Base-by-base conservation (phyloP, 2,888 invertebrate species). In the Junonia oenone region DNA sequence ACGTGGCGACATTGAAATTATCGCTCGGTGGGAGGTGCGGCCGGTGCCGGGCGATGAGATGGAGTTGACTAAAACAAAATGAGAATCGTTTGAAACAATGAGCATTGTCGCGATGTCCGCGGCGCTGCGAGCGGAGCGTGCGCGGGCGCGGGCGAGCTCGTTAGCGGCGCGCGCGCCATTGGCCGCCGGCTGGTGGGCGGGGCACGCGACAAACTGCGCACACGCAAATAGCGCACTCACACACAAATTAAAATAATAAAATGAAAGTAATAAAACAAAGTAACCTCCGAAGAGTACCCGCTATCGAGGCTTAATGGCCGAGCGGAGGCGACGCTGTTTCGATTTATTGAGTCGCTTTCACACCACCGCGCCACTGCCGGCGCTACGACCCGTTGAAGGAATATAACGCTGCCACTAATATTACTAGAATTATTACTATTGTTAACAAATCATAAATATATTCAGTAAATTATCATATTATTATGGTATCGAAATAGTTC, bases 171-270 rank as follows among this genome's bases (percentile, higher is more conserved):
- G 68, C 68, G 71, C 71, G 73, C 70, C 66, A 89, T 89, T 89
- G 89, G 72, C 64, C 72, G 69, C 65, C 65, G 71, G 72, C 71
- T 68, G 71, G 71, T 76, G 76, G 73, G 72, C 72, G 76, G 71
- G 73, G 89, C 86, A 81, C 84, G 88, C 82, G 81, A 81, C 85
- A 81, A 83, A 82, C 84, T 83, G 89, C 89, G 89, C 88, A 78
- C 87, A 89, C 89, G 89, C 89, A 89, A 88, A 87, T 88, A 87
- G 85, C 88, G 83, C 87, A 84, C 82, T 84, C 83, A 82, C 81
- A 82, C 88, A 85, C 87, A 83, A 89, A 90, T 89, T 89, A 90
- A 90, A 90, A 89, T 89, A 89, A 89, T 89, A 88, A 89, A 88
- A 88, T 86, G 78, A 85, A 84, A 83, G 79, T 86, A 86, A 88